phyloP scores from a whole-genome alignment of 2,113 vertebrate genomes.

The Picathartes gymnocephalus region DNA sequence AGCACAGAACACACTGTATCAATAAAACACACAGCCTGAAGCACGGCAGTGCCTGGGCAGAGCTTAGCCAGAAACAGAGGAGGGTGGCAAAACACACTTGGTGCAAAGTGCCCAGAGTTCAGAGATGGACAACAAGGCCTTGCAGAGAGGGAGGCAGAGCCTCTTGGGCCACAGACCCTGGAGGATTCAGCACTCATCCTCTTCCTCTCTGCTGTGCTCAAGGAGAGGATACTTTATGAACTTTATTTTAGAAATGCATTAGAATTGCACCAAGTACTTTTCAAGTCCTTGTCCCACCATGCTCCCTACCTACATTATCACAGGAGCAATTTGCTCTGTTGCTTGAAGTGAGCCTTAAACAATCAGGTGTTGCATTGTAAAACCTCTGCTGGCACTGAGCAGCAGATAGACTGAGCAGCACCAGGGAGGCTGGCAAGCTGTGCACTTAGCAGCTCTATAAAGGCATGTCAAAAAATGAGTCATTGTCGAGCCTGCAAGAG shows the following conservation, averaged over 20 bases:
- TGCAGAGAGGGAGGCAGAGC: background rate
- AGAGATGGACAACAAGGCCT: background rate
- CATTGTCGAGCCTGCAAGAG: slow-evolving; percentile 46
- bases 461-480: slow-evolving; percentile 64
- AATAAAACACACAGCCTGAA: background rate
- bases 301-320: background rate
- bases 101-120: background rate
- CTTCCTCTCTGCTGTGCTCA: background rate
- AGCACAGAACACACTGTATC: background rate
- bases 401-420: background rate
- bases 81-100: background rate
- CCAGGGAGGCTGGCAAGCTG: background rate
- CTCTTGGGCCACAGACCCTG: background rate
- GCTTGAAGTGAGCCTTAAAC: background rate
- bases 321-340: background rate
- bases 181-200: fast-evolving
- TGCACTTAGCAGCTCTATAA: slow-evolving; percentile 30
- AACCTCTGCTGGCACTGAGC: background rate
- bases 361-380: background rate
- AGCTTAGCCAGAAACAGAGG: background rate
- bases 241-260: background rate
- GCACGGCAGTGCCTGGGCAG: background rate
- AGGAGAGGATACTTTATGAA: background rate
- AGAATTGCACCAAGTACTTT: background rate
- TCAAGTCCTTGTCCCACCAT: background rate